phyloP scores from a whole-genome alignment of 1,140 invertebrate genomes.

The Ceratina calcarata region DNA sequence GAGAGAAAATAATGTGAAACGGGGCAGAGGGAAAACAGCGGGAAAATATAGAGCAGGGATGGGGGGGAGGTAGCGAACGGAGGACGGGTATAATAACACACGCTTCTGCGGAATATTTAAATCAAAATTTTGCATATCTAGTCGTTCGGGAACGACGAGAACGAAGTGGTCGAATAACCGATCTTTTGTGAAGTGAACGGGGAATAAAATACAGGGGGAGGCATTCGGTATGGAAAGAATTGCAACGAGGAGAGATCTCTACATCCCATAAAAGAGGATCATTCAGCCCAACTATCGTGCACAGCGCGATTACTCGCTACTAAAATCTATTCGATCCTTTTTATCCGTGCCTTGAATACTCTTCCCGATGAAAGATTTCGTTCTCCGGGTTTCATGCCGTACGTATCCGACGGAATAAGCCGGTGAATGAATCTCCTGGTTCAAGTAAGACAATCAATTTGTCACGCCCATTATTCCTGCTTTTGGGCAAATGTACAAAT shows the following conservation, averaged over 20 bases:
- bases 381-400: neutral
- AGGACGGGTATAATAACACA: neutral
- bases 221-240: constrained; percentile 7
- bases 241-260: neutral
- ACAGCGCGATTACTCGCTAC: constrained; percentile 34
- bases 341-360: constrained; percentile 41
- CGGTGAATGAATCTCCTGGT: neutral
- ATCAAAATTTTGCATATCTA: constrained; percentile 1
- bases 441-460: constrained; percentile 7
- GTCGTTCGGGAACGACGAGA: neutral
- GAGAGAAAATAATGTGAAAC: neutral
- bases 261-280: constrained; percentile 28
- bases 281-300: constrained; percentile 21
- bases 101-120: constrained; percentile 2
- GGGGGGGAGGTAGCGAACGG: neutral
- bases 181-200: constrained; percentile 6
- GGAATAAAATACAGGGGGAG: neutral
- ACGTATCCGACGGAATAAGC: constrained; percentile 6
- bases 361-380: constrained; percentile 19
- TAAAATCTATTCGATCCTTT: constrained; percentile 47
- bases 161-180: neutral
- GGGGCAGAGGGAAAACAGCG: neutral
- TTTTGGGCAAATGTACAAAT: too few species aligned
- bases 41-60: neutral
- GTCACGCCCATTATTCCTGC: neutral